Percentiles rank a stretch among this genome's conserved stretches.
Evolutionary conservation across 2,888 invertebrate genomes (phyloP).

Genomic region (Lithosia quadra): DNA sequence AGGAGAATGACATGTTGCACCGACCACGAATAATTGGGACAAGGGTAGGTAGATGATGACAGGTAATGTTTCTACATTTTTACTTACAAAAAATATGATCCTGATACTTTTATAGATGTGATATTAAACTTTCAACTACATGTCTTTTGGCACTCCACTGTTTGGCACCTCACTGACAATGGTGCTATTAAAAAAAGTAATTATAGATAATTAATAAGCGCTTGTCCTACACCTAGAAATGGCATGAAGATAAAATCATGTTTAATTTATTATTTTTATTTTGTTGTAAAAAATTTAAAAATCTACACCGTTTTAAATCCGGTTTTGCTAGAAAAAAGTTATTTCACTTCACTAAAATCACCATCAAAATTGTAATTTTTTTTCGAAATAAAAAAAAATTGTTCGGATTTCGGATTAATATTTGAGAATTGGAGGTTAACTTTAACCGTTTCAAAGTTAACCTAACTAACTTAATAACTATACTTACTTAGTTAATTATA

Average conservation of each 20-base stretch:
- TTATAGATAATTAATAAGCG: neutral
- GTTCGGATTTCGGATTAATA: neutral
- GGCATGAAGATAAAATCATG: conserved; percentile 5
- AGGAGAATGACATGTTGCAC: too few species aligned
- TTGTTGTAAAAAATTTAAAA: too few species aligned
- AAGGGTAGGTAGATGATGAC: neutral
- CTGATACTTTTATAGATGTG: neutral
- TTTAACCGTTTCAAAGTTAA: neutral
- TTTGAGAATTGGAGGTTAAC: neutral
- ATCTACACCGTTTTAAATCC: neutral
- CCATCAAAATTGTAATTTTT: neutral
- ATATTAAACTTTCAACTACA: neutral
- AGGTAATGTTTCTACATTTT: neutral
- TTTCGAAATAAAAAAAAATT: neutral
- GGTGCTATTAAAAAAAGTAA: neutral
- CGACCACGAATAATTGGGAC: neutral
- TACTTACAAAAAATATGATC: neutral
- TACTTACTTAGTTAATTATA: neutral
- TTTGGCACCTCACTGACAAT: conserved; percentile 10
- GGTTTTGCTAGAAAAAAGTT: neutral
- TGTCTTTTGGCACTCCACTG: conserved; percentile 1
- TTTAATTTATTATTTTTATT: too few species aligned
- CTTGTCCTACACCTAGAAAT: neutral
- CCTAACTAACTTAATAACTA: neutral
- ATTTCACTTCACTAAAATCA: conserved; percentile 21